phyloP scores from a whole-genome alignment of 1,140 invertebrate genomes.

The Tachypleus tridentatus region DNA sequence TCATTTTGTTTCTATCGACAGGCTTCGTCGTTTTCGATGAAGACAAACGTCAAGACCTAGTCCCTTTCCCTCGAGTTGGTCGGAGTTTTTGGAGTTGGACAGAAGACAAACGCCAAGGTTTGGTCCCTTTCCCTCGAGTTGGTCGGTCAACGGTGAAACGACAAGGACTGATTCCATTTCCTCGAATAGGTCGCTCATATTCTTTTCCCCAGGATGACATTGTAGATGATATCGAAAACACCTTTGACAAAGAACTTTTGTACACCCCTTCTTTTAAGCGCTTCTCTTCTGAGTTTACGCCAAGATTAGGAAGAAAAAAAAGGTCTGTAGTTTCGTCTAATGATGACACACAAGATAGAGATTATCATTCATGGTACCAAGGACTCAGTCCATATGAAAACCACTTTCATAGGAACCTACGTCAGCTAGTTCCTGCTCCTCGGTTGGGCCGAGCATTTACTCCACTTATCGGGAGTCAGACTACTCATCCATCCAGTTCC shows the following conservation, averaged over 20 bases:
- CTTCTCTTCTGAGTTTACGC: slow-evolving; percentile 7
- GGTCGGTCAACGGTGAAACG: slow-evolving; percentile 10
- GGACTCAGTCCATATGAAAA: too few species aligned
- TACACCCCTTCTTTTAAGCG: background rate
- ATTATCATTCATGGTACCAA: too few species aligned
- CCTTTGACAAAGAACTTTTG: slow-evolving; percentile 3
- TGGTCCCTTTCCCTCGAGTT: slow-evolving; percentile 15
- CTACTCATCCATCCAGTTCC: too few species aligned
- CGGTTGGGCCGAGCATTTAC: background rate
- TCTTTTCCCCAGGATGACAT: too few species aligned
- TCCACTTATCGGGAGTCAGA: too few species aligned
- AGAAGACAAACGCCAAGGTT: slow-evolving; percentile 15
- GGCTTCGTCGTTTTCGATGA: background rate
- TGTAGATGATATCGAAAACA: background rate
- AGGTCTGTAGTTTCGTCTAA: slow-evolving; percentile 8
- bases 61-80: slow-evolving; percentile 17
- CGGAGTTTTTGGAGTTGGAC: background rate
- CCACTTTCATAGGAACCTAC: background rate
- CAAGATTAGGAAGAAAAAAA: slow-evolving; percentile 21
- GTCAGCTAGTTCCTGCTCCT: slow-evolving; percentile 3
- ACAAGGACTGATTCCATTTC: slow-evolving; percentile 18
- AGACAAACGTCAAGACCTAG: slow-evolving; percentile 6
- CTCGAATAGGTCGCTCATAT: slow-evolving; percentile 13
- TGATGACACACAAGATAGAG: too few species aligned
- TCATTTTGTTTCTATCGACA: too few species aligned